Conservation (phyloP, 2,797 vertebrate species). For the Channallabes apus region DNA sequence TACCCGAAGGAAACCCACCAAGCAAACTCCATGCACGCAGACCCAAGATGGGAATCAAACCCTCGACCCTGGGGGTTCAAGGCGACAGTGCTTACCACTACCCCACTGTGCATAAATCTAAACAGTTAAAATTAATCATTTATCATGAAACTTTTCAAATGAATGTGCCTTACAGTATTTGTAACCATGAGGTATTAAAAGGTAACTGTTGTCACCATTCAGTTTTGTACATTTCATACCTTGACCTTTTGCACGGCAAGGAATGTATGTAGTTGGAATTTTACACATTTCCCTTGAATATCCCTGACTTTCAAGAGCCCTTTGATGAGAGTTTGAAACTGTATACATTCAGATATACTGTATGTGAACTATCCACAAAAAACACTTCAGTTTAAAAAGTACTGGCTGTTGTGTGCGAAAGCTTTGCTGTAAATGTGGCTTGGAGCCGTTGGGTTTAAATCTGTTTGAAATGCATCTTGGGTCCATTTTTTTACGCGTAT, state of each 20-base stretch:
- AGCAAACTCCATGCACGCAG: too few relatives aligned
- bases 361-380: not conserved
- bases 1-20: too few relatives aligned
- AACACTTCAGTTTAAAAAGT: not conserved
- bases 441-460: not conserved
- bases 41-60: too few relatives aligned
- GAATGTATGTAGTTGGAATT: not conserved
- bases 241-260: not conserved
- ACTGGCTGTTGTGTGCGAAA: not conserved
- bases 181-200: not conserved
- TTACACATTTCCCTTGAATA: not conserved
- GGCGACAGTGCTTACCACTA: too few relatives aligned
- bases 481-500: constrained; percentile 1
- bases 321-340: not conserved
- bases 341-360: too few relatives aligned
- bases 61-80: too few relatives aligned
- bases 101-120: too few relatives aligned
- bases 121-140: not conserved
- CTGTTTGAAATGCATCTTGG: constrained; percentile 20
- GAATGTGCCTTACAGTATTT: not conserved
- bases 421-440: not conserved
- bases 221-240: not conserved
- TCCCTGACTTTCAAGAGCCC: not conserved
- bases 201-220: not conserved
- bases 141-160: not conserved